These are phyloP conservation scores for Emesis russula DNA, from an alignment of 2,888 invertebrate species.

Conservation along the genomic window DNA sequence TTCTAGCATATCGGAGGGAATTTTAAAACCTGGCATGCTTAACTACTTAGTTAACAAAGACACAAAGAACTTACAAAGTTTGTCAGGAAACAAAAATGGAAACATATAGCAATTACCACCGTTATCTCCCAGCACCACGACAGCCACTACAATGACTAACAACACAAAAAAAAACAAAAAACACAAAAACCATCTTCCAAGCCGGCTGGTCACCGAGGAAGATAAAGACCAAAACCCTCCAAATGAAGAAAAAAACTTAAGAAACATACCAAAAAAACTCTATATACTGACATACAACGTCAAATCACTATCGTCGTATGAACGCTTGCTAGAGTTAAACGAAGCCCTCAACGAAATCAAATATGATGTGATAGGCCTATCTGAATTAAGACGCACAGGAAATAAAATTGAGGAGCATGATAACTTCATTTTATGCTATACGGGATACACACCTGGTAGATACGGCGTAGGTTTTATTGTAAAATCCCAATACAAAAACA, in stretches of 20 bases:
- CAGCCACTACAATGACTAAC: neutral
- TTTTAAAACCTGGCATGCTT: slow-evolving; percentile 42
- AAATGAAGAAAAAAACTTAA: neutral
- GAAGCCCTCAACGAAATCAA: neutral
- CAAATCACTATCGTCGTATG: no score
- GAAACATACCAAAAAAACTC: neutral
- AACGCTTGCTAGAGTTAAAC: neutral
- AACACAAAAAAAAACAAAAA: neutral
- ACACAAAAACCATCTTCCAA: neutral
- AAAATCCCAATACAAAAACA: no score
- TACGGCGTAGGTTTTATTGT: neutral
- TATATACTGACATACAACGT: no score
- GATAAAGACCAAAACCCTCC: neutral
- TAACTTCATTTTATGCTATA: neutral
- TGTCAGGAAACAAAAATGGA: no score
- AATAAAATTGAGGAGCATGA: neutral
- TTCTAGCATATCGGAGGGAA: slow-evolving; percentile 6
- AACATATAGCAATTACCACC: no score
- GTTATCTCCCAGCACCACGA: no score
- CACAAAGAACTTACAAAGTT: neutral
- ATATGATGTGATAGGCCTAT: neutral
- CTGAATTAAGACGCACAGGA: neutral
- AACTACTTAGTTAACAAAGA: slow-evolving; percentile 4
- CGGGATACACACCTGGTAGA: neutral
- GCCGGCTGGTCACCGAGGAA: neutral